Evolutionary conservation across 2,797 vertebrate genomes (phyloP), one percentile per base, ranked within the genome.

Genomic region (Gallinago stenura): DNA sequence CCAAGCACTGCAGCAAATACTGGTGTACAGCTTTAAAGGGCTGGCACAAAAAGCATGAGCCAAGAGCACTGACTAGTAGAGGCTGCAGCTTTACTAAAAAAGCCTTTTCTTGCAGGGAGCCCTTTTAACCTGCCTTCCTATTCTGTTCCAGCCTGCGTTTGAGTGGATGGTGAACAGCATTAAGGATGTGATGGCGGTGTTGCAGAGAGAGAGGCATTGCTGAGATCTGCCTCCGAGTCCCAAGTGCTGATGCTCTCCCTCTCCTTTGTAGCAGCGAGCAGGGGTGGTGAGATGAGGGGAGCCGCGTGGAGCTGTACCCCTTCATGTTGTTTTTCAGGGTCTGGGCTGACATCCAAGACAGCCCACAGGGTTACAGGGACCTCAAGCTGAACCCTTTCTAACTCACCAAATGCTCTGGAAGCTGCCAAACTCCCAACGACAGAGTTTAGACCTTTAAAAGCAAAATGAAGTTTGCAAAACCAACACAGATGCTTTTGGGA

Each of bases 21-120:
- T 91, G 69, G 61, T 90, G 30, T 95, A 58, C 68, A 48, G 56
- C 81, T 94, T 94, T 90, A 83, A 90, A 89, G 46, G 75, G 37
- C 60, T 83, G 50, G 33, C 89, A 50, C 51, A 85, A n/a, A 85
- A 83, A 68, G 1, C 25, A 2, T 37, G 48, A 93, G 28, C 75
- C 26, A 48, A 62, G 54, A 91, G 5, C 75, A 31, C 18, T 64
- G 43, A 79, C 48, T 61, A 45, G 24, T 6, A 60, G 64, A 57
- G 37, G 28, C 61, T 89, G 30, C 21, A 39, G 79, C 61, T 82
- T 85, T 80, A 58, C 56, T 83, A 79, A 19, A 72, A 81, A 90
- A 62, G 12, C 24, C 4, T 65, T 56, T 94, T 80, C 51, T 85
- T 80, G 35, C 45, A 71, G 22, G 11, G 15, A 73, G 15, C 26